Conservation (phyloP, 2,113 vertebrate species). For the Dipodomys spectabilis region DNA sequence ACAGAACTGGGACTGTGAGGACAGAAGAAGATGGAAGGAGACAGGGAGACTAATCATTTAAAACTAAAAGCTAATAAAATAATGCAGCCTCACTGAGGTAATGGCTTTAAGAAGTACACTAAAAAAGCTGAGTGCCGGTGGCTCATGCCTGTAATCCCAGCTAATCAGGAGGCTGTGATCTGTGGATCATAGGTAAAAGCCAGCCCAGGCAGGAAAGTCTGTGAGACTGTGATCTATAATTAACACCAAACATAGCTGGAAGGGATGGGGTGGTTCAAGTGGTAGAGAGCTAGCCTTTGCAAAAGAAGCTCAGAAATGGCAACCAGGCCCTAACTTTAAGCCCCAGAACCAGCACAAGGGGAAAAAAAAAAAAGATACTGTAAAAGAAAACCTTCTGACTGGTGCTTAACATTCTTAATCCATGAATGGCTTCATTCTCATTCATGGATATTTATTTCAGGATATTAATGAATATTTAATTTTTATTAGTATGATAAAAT, state of each 20-base stretch:
- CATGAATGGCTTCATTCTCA: conserved; percentile 43
- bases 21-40: conserved; percentile 47
- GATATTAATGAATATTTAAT: conserved; percentile 80
- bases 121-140: background rate
- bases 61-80: conserved; percentile 45
- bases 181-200: no score
- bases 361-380: no score
- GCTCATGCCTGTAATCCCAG: no score
- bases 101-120: conserved; percentile 22
- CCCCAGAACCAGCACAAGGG: no score
- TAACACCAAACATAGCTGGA: no score
- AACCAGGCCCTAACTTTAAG: no score
- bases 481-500: conserved; percentile 70
- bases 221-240: no score
- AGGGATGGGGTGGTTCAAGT: no score
- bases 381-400: conserved; percentile 39
- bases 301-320: no score
- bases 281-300: no score
- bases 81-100: background rate
- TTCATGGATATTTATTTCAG: conserved; percentile 69
- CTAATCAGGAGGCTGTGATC: no score
- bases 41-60: background rate
- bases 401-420: conserved; percentile 2
- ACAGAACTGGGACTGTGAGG: conserved; percentile 25
- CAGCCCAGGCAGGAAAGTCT: no score